These are phyloP conservation scores for Ursus arctos DNA, from an alignment of 2,113 vertebrate genomes.

Conservation along the genomic window DNA sequence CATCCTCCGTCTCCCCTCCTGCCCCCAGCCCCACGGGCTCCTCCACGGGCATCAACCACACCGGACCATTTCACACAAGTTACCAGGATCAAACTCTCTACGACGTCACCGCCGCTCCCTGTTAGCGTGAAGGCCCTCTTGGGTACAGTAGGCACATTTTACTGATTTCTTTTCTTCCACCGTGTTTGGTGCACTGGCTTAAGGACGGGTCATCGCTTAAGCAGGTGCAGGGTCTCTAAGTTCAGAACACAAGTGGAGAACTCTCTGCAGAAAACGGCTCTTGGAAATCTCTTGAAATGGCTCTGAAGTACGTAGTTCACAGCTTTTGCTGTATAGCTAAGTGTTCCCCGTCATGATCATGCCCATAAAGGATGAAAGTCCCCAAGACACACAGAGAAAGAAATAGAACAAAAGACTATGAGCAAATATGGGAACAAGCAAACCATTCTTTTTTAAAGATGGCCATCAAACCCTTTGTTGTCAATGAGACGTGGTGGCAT, in stretches of 20 bases:
- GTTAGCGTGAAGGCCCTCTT: fast-evolving
- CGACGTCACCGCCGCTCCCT: background rate
- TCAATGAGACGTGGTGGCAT: background rate
- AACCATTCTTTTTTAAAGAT: background rate
- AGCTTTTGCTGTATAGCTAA: fast-evolving
- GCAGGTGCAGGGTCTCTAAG: background rate
- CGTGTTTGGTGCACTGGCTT: fast-evolving
- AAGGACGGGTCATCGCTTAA: fast-evolving
- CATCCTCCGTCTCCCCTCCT: fast-evolving
- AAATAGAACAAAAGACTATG: background rate
- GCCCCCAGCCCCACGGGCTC: fast-evolving
- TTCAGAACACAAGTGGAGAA: background rate
- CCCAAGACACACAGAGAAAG: background rate
- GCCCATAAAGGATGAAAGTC: background rate
- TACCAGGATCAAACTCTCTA: background rate
- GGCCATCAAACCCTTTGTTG: background rate
- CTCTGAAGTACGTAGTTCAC: background rate
- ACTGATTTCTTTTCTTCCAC: background rate
- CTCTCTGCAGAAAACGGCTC: background rate
- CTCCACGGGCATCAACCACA: background rate
- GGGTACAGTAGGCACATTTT: background rate
- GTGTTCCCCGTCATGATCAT: background rate
- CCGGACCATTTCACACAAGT: fast-evolving
- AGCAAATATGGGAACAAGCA: background rate
- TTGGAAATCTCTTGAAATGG: background rate